A percentile compares a stretch with the other conserved stretches of the same genome.
Conservation (phyloP, 30 jellyfish, hydroid and myxozoan genomes). For the Mastigias papua region DNA sequence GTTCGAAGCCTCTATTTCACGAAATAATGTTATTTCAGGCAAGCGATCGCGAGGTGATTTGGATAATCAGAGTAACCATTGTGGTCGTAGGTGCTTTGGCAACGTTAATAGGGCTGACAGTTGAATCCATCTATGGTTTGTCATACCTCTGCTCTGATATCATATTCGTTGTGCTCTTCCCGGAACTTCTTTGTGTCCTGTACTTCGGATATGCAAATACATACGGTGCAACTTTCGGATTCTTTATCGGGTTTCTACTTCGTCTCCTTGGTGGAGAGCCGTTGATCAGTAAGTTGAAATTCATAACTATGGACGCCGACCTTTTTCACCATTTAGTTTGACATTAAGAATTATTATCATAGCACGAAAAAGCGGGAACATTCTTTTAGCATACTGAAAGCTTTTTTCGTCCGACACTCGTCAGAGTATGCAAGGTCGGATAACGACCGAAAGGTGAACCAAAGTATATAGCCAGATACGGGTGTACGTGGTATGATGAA, state of each 20-base stretch:
- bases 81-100: slow-evolving; percentile 95
- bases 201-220: slow-evolving; percentile 91
- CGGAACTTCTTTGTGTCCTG: slow-evolving; percentile 93
- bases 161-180: slow-evolving; percentile 93
- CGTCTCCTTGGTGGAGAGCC: slow-evolving; percentile 94
- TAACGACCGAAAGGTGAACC: no score
- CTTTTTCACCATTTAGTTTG: no score
- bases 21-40: slow-evolving; percentile 85
- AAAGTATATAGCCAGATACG: no score
- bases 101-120: slow-evolving; percentile 91
- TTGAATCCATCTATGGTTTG: slow-evolving; percentile 89
- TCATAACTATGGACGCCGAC: no score
- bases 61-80: slow-evolving; percentile 93
- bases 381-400: no score
- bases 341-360: no score
- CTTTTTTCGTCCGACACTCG: no score
- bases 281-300: slow-evolving; percentile 72
- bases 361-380: no score
- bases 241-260: slow-evolving; percentile 81
- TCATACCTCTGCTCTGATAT: slow-evolving; percentile 96
- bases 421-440: no score
- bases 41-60: slow-evolving; percentile 86
- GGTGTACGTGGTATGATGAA: no score
- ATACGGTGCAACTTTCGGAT: slow-evolving; percentile 92
- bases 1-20: no score